These are phyloP conservation scores for Drosophila kikkawai DNA, from an alignment of 1,140 invertebrate species.

Conservation along the genomic window DNA sequence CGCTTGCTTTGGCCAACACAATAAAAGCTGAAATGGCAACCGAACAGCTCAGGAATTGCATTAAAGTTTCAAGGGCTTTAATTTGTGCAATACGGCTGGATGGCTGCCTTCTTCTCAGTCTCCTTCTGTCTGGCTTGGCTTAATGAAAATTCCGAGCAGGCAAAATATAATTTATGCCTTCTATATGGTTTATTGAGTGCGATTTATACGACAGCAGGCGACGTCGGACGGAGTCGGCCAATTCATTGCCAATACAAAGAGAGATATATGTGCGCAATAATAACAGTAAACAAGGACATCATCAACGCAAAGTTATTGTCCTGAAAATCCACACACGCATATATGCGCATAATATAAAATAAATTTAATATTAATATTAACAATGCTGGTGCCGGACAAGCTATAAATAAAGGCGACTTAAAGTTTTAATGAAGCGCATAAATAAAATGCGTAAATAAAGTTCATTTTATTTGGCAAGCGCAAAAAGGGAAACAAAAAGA, in stretches of 20 bases:
- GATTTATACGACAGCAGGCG: slow-evolving; percentile 76
- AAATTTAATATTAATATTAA: slow-evolving; percentile 78
- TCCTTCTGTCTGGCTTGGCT: slow-evolving; percentile 42
- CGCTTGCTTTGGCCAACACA: slow-evolving; percentile 42
- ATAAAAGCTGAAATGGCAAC: slow-evolving; percentile 41
- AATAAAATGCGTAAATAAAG: slow-evolving; percentile 78
- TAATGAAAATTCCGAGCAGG: slow-evolving; percentile 68
- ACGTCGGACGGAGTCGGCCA: slow-evolving; percentile 52
- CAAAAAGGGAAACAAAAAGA: slow-evolving; percentile 1
- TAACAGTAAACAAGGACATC: slow-evolving; percentile 50
- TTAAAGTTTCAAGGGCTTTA: slow-evolving; percentile 80
- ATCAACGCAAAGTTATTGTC: slow-evolving; percentile 47
- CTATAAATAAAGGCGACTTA: slow-evolving; percentile 75
- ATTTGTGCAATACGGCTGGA: slow-evolving; percentile 42
- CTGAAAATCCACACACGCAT: slow-evolving; percentile 25
- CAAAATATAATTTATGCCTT: slow-evolving; percentile 81
- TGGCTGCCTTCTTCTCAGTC: neutral
- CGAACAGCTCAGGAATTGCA: slow-evolving; percentile 56
- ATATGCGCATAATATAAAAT: slow-evolving; percentile 50
- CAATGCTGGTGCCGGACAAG: slow-evolving; percentile 33
- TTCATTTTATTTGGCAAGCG: slow-evolving; percentile 67
- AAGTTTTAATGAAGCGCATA: slow-evolving; percentile 81
- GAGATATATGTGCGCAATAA: slow-evolving; percentile 48
- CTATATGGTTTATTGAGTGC: slow-evolving; percentile 81
- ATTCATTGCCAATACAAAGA: slow-evolving; percentile 65